Percentiles rank a stretch among this genome's conserved stretches.
Evolutionary conservation across 2,113 vertebrate genomes (phyloP).

Genomic region (Clinocottus analis): DNA sequence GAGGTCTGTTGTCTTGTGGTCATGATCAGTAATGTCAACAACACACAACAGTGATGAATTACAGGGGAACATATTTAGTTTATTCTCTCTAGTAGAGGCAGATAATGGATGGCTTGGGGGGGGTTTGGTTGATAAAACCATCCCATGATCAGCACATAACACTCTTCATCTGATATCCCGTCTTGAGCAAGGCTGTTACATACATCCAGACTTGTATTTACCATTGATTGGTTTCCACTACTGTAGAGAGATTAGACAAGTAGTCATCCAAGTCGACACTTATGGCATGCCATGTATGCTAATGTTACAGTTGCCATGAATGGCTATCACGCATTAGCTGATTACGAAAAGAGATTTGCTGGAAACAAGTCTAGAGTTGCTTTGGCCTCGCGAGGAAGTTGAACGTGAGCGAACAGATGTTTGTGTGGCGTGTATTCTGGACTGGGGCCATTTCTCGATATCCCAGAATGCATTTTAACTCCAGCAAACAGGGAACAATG

Average conservation of each 20-base stretch:
- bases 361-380: background rate
- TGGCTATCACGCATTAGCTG: slow-evolving; percentile 4
- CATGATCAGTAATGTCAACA: slow-evolving; percentile 16
- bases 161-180: background rate
- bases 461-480: no score
- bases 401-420: no score
- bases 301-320: background rate
- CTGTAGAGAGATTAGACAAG: background rate
- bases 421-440: no score
- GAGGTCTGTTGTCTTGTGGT: slow-evolving; percentile 11
- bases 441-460: no score
- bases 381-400: background rate
- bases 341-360: background rate
- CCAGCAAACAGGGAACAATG: no score
- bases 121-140: background rate
- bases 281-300: background rate
- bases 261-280: background rate
- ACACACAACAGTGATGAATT: background rate
- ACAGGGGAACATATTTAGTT: background rate
- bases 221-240: background rate
- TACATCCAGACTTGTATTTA: background rate
- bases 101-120: background rate
- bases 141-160: background rate
- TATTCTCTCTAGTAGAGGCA: background rate
- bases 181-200: background rate